Conservation (phyloP, 2,797 vertebrate genomes). For the Pitangus sulphuratus region DNA sequence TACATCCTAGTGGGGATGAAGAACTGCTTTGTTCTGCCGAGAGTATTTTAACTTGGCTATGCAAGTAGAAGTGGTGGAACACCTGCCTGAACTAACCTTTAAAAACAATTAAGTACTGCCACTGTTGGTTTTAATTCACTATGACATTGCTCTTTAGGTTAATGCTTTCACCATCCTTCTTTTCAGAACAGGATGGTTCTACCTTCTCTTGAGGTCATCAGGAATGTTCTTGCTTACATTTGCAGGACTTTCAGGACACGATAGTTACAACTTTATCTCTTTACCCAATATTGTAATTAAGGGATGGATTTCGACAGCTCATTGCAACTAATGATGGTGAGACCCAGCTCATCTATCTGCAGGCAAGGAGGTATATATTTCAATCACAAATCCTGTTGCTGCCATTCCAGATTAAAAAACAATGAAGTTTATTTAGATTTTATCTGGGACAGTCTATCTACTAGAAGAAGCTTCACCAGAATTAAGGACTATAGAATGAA, state of each 20-base stretch:
- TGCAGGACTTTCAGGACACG: neutral
- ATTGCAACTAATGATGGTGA: neutral
- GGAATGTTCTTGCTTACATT: neutral
- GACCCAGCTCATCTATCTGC: neutral
- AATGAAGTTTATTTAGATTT: neutral
- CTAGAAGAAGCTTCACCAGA: neutral
- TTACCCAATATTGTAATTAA: accelerated
- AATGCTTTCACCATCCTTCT: neutral
- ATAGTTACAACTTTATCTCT: neutral
- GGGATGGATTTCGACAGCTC: neutral
- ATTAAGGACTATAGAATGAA: neutral
- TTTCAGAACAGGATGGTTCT: neutral
- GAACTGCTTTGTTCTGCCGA: neutral
- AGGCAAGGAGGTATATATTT: neutral
- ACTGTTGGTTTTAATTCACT: neutral
- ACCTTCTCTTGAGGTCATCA: neutral
- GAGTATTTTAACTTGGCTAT: neutral
- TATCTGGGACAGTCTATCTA: neutral
- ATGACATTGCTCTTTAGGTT: neutral
- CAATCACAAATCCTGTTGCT: neutral
- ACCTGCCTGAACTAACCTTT: neutral
- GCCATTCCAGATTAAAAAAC: neutral
- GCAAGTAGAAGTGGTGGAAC: neutral
- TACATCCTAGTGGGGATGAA: neutral
- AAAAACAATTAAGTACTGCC: neutral